phyloP scores from a whole-genome alignment of 2,888 invertebrate genomes.

The Lomographa bimaculata region DNA sequence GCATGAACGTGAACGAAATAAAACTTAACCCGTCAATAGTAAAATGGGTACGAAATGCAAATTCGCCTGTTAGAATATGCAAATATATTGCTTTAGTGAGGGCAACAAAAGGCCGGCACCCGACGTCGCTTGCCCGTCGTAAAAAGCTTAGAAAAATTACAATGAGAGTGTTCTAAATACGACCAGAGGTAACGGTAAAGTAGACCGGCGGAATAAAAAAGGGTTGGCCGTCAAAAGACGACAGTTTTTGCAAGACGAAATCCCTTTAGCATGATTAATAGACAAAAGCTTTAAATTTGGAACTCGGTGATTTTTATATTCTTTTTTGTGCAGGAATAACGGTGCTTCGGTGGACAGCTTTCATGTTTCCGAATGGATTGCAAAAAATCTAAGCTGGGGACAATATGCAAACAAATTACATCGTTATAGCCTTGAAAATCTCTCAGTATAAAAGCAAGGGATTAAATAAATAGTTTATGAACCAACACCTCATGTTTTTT shows the following conservation, averaged over 20 bases:
- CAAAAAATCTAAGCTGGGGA: conserved; percentile 8
- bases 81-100: conserved; percentile 61
- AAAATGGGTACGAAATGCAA: conserved; percentile 66
- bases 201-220: conserved; percentile 57
- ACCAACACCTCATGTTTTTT: conserved; percentile 11
- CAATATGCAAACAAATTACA: conserved; percentile 1
- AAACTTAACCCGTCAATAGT: conserved; percentile 59
- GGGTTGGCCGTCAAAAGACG: conserved; percentile 60
- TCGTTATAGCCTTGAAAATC: neutral
- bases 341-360: conserved; percentile 36
- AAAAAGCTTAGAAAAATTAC: conserved; percentile 70
- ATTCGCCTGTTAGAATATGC: conserved; percentile 70
- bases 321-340: conserved; percentile 44
- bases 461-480: no score
- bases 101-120: conserved; percentile 58
- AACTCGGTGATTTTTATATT: conserved; percentile 47
- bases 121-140: conserved; percentile 53
- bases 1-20: conserved; percentile 47
- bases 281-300: conserved; percentile 69
- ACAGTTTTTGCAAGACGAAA: conserved; percentile 61
- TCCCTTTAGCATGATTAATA: conserved; percentile 75
- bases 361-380: conserved; percentile 40
- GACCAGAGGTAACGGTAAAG: conserved; percentile 59
- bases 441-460: neutral
- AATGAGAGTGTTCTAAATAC: conserved; percentile 69